phyloP scores from a whole-genome alignment of 2,797 vertebrate genomes.

The Eospalax fontanierii region DNA sequence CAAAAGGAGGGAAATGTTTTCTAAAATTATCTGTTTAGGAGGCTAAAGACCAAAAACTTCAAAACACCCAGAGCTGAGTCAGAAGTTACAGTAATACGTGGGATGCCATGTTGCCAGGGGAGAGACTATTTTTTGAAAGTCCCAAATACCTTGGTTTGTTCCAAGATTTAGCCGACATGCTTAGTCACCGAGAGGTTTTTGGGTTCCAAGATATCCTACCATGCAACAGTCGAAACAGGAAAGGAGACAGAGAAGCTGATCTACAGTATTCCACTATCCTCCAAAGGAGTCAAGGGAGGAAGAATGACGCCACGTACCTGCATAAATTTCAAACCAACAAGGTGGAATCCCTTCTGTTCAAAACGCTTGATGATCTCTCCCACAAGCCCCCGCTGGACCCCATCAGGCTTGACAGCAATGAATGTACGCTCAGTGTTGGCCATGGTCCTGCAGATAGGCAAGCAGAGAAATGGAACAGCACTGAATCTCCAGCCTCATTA shows the following conservation, averaged over 20 bases:
- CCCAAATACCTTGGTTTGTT: background rate
- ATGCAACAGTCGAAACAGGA: background rate
- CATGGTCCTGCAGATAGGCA: slow-evolving; percentile 86
- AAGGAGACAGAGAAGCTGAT: background rate
- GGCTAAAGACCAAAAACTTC: slow-evolving; percentile 23
- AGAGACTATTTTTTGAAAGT: slow-evolving; percentile 28
- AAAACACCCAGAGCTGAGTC: background rate
- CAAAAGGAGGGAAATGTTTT: background rate
- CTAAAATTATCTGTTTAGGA: slow-evolving; percentile 65
- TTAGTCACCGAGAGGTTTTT: background rate
- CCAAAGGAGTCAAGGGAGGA: background rate
- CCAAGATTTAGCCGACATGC: background rate
- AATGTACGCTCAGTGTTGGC: slow-evolving; percentile 93
- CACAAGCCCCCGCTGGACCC: slow-evolving; percentile 95
- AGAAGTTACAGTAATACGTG: slow-evolving; percentile 2
- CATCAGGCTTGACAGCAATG: slow-evolving; percentile 97
- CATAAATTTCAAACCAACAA: slow-evolving; percentile 94
- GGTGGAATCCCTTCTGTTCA: slow-evolving; percentile 95
- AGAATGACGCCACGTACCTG: slow-evolving; percentile 88
- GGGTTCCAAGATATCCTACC: background rate
- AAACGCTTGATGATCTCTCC: slow-evolving; percentile 97
- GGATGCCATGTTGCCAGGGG: background rate
- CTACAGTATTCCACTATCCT: background rate
- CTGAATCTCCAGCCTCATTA: background rate
- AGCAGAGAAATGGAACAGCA: background rate